Evolutionary conservation across 2,888 invertebrate species (phyloP).

Genomic region (Hirtodrosophila confusa): DNA sequence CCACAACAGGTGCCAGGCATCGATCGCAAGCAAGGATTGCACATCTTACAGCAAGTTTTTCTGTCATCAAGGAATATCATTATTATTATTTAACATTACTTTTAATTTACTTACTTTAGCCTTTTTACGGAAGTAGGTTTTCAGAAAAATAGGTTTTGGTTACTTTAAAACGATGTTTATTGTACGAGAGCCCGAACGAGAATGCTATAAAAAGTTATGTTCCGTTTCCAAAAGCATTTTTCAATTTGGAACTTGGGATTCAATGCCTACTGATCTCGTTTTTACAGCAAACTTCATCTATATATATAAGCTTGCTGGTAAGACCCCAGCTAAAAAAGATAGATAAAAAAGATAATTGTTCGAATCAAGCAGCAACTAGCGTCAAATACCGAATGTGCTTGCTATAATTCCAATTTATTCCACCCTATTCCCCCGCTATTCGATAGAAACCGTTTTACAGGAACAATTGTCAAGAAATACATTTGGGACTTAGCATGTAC

Average conservation of each 20-base stretch:
- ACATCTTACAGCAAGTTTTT: conserved; percentile 41
- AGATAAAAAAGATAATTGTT: no score
- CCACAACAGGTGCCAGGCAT: conserved; percentile 71
- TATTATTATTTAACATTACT: not conserved
- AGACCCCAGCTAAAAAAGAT: no score
- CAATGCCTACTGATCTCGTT: conserved; percentile 20
- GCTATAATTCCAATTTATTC: no score
- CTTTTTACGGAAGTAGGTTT: conserved; percentile 65
- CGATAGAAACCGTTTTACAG: no score
- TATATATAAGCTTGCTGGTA: no score
- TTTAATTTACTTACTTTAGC: conserved; percentile 48
- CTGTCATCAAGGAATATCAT: no score
- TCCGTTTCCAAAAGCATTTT: not conserved
- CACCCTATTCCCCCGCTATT: no score
- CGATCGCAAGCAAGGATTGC: conserved; percentile 63
- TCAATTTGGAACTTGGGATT: not conserved
- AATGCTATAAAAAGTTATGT: conserved; percentile 14
- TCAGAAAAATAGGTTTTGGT: conserved; percentile 22
- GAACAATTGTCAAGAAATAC: no score
- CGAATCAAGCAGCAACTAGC: no score
- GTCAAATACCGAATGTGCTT: no score
- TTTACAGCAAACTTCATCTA: not conserved
- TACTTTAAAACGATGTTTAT: conserved; percentile 44
- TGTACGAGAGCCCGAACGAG: conserved; percentile 26
- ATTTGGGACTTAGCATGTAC: no score